phyloP scores from a whole-genome alignment of 1,140 invertebrate genomes.

The Eumeta japonica region DNA sequence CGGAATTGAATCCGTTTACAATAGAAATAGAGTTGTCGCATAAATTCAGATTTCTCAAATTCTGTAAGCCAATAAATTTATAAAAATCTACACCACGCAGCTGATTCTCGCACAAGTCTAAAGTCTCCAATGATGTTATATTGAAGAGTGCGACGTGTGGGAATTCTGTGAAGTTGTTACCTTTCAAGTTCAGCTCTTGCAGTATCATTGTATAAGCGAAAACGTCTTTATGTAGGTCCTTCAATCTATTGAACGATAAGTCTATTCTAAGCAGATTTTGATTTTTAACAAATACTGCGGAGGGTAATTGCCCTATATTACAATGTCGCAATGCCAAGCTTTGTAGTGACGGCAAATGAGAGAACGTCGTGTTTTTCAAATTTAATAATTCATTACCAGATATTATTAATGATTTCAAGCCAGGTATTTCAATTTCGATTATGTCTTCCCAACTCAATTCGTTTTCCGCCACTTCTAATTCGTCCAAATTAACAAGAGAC shows the following conservation, averaged over 20 bases:
- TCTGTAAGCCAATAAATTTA: conserved; percentile 70
- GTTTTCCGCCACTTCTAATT: conserved; percentile 64
- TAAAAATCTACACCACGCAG: conserved; percentile 73
- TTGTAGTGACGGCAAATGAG: conserved; percentile 73
- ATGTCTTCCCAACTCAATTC: conserved; percentile 53
- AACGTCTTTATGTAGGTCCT: conserved; percentile 64
- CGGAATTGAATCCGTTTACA: conserved; percentile 73
- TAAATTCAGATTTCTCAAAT: conserved; percentile 73
- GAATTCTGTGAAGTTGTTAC: conserved; percentile 71
- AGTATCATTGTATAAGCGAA: conserved; percentile 70
- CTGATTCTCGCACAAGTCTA: conserved; percentile 72
- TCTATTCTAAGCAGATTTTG: conserved; percentile 72
- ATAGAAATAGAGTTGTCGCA: conserved; percentile 74
- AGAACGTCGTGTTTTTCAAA: conserved; percentile 66
- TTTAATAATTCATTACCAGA: conserved; percentile 77
- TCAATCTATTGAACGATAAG: conserved; percentile 67
- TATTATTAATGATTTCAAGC: conserved; percentile 64
- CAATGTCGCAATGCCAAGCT: conserved; percentile 69
- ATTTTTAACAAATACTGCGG: conserved; percentile 71
- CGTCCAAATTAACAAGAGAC: conserved; percentile 60
- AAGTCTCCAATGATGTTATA: conserved; percentile 69
- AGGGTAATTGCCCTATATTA: conserved; percentile 65
- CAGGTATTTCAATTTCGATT: conserved; percentile 40
- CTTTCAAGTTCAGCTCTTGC: conserved; percentile 71
- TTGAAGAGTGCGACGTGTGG: conserved; percentile 76